These are phyloP conservation scores for Coenonympha glycerion DNA, from an alignment of 2,888 invertebrate species.

Conservation along the genomic window DNA sequence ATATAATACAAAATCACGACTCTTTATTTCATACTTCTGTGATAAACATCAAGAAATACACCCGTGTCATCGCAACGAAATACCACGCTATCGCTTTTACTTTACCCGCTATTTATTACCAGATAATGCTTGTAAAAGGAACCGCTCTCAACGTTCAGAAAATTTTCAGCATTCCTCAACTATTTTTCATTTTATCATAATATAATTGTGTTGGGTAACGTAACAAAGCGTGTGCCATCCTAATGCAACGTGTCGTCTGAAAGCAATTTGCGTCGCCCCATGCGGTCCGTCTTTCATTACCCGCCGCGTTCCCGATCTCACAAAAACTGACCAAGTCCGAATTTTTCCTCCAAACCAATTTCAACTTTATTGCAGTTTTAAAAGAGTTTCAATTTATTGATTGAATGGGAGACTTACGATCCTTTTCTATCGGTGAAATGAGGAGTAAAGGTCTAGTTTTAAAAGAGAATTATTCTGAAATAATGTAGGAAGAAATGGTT, in stretches of 20 bases:
- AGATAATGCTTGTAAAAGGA: constrained; percentile 3
- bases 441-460: constrained; percentile 24
- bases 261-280: constrained; percentile 68
- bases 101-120: constrained; percentile 1
- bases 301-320: constrained; percentile 31
- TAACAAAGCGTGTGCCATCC: constrained; percentile 33
- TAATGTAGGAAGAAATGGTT: constrained; percentile 25
- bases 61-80: neutral
- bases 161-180: constrained; percentile 18
- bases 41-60: neutral
- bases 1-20: neutral
- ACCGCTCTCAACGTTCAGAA: neutral
- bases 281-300: constrained; percentile 68
- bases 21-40: no score
- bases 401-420: neutral
- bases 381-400: neutral
- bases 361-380: neutral
- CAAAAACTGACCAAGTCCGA: constrained; percentile 5
- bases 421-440: neutral
- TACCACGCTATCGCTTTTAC: neutral
- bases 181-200: constrained; percentile 23
- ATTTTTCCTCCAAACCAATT: constrained; percentile 1
- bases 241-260: constrained; percentile 70
- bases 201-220: constrained; percentile 26
- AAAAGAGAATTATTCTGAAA: constrained; percentile 27